These are phyloP conservation scores for Pteromalus puparum DNA, from an alignment of 1,140 invertebrate genomes.

Conservation along the genomic window DNA sequence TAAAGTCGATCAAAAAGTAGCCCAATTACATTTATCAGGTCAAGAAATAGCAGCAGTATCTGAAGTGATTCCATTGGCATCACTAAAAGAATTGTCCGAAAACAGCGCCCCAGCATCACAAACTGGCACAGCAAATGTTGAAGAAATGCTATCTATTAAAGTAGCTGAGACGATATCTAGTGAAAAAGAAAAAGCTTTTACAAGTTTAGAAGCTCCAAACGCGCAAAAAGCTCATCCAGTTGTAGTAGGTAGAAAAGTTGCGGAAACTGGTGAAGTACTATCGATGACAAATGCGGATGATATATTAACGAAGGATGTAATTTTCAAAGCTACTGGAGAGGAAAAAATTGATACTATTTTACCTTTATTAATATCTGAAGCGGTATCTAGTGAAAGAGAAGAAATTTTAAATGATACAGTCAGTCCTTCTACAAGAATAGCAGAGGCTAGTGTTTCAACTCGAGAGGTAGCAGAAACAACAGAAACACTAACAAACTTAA, in stretches of 20 bases:
- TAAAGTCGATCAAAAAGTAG: constrained; percentile 57
- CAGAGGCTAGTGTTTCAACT: constrained; percentile 58
- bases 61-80: constrained; percentile 56
- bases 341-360: constrained; percentile 54
- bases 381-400: constrained; percentile 60
- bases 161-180: constrained; percentile 58
- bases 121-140: constrained; percentile 54
- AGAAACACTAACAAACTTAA: constrained; percentile 57
- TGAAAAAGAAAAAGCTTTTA: constrained; percentile 61
- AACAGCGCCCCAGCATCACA: constrained; percentile 46
- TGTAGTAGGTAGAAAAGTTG: constrained; percentile 64
- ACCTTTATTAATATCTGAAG: constrained; percentile 56
- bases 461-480: constrained; percentile 60
- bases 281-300: constrained; percentile 58
- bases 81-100: constrained; percentile 53
- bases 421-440: constrained; percentile 55
- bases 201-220: constrained; percentile 48
- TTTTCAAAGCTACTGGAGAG: constrained; percentile 59
- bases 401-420: constrained; percentile 47
- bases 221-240: constrained; percentile 53
- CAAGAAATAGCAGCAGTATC: constrained; percentile 63
- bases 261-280: constrained; percentile 63
- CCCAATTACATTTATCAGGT: constrained; percentile 59
- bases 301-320: constrained; percentile 50
- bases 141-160: constrained; percentile 59